phyloP scores from a whole-genome alignment of 2,888 invertebrate species.

The Lissonota sp. region DNA sequence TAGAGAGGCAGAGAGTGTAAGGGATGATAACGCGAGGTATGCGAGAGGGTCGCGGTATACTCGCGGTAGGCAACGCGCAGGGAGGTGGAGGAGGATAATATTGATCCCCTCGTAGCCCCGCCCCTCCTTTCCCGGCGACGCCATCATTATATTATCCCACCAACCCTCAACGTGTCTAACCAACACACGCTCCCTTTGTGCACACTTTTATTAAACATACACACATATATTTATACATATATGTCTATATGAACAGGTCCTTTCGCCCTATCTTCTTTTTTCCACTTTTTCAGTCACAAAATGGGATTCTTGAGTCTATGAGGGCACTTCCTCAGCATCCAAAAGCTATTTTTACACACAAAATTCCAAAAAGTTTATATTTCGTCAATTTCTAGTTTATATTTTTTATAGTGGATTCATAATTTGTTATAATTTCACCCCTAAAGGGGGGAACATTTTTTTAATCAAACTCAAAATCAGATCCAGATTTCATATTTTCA shows the following conservation, averaged over 20 bases:
- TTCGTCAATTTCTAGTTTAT: background rate
- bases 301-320: constrained; percentile 31
- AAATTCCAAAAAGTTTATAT: constrained; percentile 29
- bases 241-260: background rate
- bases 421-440: too few relatives aligned
- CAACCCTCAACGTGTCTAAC: constrained; percentile 79
- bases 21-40: constrained; percentile 62
- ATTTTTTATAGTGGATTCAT: too few relatives aligned
- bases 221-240: background rate
- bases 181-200: constrained; percentile 58
- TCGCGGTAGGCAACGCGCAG: constrained; percentile 65
- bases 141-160: constrained; percentile 84
- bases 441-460: too few relatives aligned
- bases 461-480: too few relatives aligned
- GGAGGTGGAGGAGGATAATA: constrained; percentile 83
- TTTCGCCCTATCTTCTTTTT: constrained; percentile 48
- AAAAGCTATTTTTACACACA: constrained; percentile 5
- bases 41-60: constrained; percentile 63
- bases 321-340: constrained; percentile 32
- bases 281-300: constrained; percentile 18
- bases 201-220: constrained; percentile 42
- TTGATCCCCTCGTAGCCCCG: constrained; percentile 84
- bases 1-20: constrained; percentile 57
- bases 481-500: too few relatives aligned
- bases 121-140: constrained; percentile 82